These are phyloP conservation scores for Cataglyphis livida DNA, from an alignment of 2,888 invertebrate species.

Conservation along the genomic window DNA sequence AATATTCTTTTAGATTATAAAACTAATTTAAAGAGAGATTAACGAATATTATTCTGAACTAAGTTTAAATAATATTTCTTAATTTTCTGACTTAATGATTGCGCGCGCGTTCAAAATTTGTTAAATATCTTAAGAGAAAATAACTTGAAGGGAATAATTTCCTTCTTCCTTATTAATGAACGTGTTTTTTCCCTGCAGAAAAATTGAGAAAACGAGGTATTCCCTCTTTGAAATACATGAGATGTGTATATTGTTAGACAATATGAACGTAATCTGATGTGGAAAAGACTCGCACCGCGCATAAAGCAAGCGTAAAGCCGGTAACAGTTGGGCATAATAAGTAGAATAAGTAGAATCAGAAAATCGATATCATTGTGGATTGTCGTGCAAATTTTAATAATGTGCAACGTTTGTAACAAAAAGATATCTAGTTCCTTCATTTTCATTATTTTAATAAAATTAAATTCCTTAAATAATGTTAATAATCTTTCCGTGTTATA, in stretches of 20 bases:
- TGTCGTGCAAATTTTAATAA: slow-evolving; percentile 40
- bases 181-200: background rate
- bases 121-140: slow-evolving; percentile 25
- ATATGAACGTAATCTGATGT: slow-evolving; percentile 31
- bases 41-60: slow-evolving; percentile 15
- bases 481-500: background rate
- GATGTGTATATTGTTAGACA: slow-evolving; percentile 39
- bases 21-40: slow-evolving; percentile 12
- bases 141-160: slow-evolving; percentile 6
- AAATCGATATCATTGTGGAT: slow-evolving; percentile 43
- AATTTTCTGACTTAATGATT: slow-evolving; percentile 13
- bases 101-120: background rate
- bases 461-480: background rate
- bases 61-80: background rate
- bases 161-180: slow-evolving; percentile 35
- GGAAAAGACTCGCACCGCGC: slow-evolving; percentile 39
- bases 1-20: background rate
- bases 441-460: background rate
- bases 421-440: background rate
- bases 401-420: slow-evolving; percentile 33
- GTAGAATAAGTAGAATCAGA: slow-evolving; percentile 25
- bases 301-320: slow-evolving; percentile 46
- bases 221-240: slow-evolving; percentile 40
- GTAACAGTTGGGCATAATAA: slow-evolving; percentile 33
- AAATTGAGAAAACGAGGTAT: slow-evolving; percentile 21